Conservation (phyloP, 2,113 vertebrate genomes). For the Peucedramus taeniatus region DNA sequence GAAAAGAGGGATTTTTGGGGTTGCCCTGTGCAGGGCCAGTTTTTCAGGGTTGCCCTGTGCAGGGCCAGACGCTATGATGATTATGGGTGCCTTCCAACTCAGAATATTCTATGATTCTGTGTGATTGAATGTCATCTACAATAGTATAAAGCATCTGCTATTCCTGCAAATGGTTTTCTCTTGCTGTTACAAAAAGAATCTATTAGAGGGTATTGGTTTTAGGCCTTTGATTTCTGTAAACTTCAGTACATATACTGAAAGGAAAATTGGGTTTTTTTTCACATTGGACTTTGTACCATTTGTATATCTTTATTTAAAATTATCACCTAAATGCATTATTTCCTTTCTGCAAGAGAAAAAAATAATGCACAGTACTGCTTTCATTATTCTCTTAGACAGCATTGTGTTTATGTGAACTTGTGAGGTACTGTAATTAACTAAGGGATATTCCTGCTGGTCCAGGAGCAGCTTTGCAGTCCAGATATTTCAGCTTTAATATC, state of each 20-base stretch:
- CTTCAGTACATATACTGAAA: not conserved
- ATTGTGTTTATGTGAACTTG: not conserved
- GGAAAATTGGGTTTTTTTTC: not conserved
- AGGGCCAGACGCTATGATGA: not conserved
- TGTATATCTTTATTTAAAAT: not conserved
- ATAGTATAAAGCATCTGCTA: not conserved
- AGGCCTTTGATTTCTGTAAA: not conserved
- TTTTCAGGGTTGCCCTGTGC: not conserved
- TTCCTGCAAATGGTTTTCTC: not conserved
- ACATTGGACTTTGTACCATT: not conserved
- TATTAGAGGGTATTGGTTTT: not conserved
- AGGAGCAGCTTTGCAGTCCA: not conserved
- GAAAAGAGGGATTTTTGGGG: not conserved
- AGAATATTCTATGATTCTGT: not conserved
- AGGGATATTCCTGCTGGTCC: not conserved
- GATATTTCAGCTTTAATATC: not conserved
- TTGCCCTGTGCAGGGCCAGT: not conserved
- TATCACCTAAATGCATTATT: not conserved
- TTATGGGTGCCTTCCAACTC: not conserved
- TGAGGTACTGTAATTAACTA: not conserved
- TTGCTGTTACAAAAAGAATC: not conserved
- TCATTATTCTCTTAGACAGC: not conserved
- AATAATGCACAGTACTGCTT: not conserved
- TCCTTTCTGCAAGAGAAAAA: not conserved
- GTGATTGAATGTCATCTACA: not conserved